Conservation (phyloP, 2,888 invertebrate species). For the Thysanoteuthis rhombus region DNA sequence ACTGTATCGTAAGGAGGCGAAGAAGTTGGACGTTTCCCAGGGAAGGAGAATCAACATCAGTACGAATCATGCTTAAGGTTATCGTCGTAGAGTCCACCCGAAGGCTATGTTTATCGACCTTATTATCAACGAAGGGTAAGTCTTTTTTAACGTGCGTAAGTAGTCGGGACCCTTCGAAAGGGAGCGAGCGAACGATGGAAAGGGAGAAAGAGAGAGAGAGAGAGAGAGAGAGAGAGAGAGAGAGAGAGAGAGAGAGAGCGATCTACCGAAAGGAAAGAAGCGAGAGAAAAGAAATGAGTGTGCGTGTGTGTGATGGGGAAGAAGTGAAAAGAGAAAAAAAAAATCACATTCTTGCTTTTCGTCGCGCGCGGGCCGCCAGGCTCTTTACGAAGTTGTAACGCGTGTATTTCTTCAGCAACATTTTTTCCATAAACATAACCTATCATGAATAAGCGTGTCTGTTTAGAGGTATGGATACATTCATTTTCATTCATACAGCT, state of each 20-base stretch:
- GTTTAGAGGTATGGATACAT: neutral
- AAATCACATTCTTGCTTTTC: neutral
- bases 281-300: neutral
- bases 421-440: neutral
- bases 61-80: conserved; percentile 14
- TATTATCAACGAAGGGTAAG: conserved; percentile 30
- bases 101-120: conserved; percentile 31
- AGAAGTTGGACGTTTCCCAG: conserved; percentile 27
- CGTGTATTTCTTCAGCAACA: neutral
- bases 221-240: neutral
- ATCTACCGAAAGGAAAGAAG: neutral
- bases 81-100: conserved; percentile 25
- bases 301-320: neutral
- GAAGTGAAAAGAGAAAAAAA: neutral
- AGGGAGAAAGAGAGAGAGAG: too few species aligned
- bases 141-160: neutral
- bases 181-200: too few species aligned
- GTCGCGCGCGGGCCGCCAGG: neutral
- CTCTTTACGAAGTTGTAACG: neutral
- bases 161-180: conserved; percentile 30
- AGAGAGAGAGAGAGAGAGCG: neutral
- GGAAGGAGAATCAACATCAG: neutral
- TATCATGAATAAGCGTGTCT: neutral
- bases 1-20: neutral
- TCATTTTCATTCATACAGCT: neutral